Conservation (phyloP, 37 sponge, comb jelly and placozoan genomes). For the Corticium candelabrum region DNA sequence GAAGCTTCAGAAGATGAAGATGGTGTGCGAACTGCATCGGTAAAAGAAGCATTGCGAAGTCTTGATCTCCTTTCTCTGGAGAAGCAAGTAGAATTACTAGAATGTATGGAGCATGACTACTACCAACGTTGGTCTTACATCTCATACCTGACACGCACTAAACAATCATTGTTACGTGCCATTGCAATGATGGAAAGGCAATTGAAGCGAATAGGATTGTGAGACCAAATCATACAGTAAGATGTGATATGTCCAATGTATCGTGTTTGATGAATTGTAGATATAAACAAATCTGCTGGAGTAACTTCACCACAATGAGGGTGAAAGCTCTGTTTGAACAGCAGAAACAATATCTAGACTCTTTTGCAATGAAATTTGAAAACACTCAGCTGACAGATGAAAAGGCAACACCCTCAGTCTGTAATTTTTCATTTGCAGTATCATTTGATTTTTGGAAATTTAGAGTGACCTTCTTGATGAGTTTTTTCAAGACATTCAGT, state of each 20-base stretch:
- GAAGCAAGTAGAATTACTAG: not conserved
- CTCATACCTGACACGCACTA: not conserved
- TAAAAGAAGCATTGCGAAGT: not conserved
- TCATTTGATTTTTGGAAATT: not conserved
- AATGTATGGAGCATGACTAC: not conserved
- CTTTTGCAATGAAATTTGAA: not conserved
- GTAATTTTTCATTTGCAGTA: not conserved
- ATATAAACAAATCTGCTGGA: not conserved
- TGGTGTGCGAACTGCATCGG: not conserved
- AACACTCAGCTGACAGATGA: not conserved
- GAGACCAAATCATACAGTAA: no score
- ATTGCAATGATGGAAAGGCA: not conserved
- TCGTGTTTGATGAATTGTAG: no score
- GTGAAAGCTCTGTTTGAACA: not conserved
- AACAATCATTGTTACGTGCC: not conserved
- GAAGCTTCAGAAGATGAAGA: not conserved
- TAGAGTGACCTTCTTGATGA: not conserved
- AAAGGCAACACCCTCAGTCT: not conserved
- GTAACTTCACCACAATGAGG: not conserved
- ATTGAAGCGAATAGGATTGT: not conserved
- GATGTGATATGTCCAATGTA: no score
- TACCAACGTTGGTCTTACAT: not conserved
- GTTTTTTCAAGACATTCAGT: not conserved
- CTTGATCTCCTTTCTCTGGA: not conserved
- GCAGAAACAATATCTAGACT: not conserved